Evolutionary conservation across 1,140 invertebrate genomes (phyloP), one percentile per base, ranked within the genome.

Genomic region (Drosophila athabasca): DNA sequence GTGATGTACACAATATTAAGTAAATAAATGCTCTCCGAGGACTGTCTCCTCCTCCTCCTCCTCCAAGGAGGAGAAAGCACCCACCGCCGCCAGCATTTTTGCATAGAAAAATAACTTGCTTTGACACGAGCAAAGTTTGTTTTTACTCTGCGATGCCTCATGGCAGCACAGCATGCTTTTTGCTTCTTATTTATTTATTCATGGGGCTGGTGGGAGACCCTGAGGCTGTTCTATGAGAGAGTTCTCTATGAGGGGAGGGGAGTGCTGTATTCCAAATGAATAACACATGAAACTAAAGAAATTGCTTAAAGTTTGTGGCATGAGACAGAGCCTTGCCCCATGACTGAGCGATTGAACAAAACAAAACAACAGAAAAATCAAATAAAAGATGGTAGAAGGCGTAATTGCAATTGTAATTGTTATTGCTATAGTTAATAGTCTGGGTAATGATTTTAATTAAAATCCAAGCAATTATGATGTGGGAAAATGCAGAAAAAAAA

Each of bases 1-100:
- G 82, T 62, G 58, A 82, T 76, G 70, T 53, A 71, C 74, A 87
- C 79, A 71, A 82, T 87, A 68, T 62, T 79, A 60, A 88, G 59
- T 79, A 87, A 85, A 87, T 88, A 85, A 88, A 88, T 72, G 62
- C 66, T 60, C 65, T 50, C 45, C 2, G 2, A 29, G 9, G 17
- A n/a, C 29, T 24, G 24, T 5, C 24, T 3, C 24, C 24, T 24
- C 24, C 24, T 24, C 24, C 24, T 24, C 24, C 24, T 5, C 24
- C 17, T 19, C 17, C 8, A 44, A 57, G 15, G 8, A 31, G 3
- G 2, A 39, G 29, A 57, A 49, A 17, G 62, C 31, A 22, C 26
- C 22, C 49, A 39, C 48, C 48, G 39, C 22, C 49, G 46, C 48
- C 48, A 52, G 26, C 65, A 54, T 73, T 61, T 84, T 79, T 62